phyloP scores from a whole-genome alignment of 2,113 vertebrate species.

The Columba livia region DNA sequence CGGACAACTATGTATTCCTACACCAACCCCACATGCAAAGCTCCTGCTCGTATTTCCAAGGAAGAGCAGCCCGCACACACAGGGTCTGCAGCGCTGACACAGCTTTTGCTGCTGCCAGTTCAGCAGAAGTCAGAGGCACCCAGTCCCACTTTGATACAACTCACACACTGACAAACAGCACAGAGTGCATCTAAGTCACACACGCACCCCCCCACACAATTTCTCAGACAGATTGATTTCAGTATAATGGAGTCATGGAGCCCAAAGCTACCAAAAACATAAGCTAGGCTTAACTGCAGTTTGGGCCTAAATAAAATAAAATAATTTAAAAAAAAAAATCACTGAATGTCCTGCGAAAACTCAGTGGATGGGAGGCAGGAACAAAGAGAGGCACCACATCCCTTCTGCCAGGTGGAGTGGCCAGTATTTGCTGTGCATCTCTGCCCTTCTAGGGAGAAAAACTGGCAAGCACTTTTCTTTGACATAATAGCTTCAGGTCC shows the following conservation, averaged over 20 bases:
- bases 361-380: not conserved
- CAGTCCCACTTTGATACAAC: not conserved
- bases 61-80: not conserved
- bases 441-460: not conserved
- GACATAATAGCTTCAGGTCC: not conserved
- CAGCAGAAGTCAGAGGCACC: not conserved
- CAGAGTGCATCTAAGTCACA: not conserved
- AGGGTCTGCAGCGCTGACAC: not conserved
- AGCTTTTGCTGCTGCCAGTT: not conserved
- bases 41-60: not conserved
- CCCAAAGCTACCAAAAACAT: not conserved
- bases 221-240: not conserved
- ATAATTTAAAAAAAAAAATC: not conserved
- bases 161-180: not conserved
- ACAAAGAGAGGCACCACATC: not conserved
- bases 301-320: not conserved
- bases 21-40: not conserved
- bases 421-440: not conserved
- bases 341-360: not conserved
- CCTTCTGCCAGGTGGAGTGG: not conserved
- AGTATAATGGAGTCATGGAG: not conserved
- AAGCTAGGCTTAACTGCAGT: not conserved
- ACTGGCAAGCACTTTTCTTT: not conserved
- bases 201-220: accelerated
- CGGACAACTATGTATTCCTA: not conserved